phyloP scores from a whole-genome alignment of 2,113 vertebrate genomes.

The Aplodontia rufa region DNA sequence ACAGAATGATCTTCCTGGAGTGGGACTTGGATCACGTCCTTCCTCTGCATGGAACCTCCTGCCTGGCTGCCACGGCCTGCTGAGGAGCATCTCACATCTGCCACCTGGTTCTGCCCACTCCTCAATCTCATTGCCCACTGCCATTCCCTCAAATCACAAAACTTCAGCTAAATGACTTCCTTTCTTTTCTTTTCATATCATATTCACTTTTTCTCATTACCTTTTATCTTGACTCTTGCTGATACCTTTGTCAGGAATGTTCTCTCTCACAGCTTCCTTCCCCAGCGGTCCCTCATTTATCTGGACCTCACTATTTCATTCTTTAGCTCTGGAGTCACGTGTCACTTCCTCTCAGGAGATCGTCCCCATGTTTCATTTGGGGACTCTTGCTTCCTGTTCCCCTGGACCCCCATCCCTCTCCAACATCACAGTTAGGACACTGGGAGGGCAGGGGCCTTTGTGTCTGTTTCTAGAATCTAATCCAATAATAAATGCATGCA shows the following conservation, averaged over 20 bases:
- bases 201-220: not conserved
- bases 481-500: not conserved
- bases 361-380: not conserved
- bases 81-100: not conserved
- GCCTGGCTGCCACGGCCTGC: not conserved
- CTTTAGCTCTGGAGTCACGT: not conserved
- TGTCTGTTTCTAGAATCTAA: not conserved
- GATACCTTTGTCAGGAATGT: not conserved
- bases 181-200: not conserved
- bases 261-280: not conserved
- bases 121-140: not conserved
- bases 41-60: fast-evolving
- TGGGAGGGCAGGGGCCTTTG: not conserved
- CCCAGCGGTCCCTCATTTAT: not conserved
- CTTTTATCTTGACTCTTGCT: not conserved
- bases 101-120: not conserved
- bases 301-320: not conserved
- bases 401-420: fast-evolving
- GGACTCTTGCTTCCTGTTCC: not conserved
- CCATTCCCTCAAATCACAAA: not conserved
- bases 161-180: not conserved
- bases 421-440: not conserved
- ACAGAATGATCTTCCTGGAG: not conserved
- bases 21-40: not conserved
- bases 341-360: not conserved